Evolutionary conservation across 2,888 invertebrate genomes (phyloP), one percentile per base, ranked within the genome.

Genomic region (Melanophora roralis): DNA sequence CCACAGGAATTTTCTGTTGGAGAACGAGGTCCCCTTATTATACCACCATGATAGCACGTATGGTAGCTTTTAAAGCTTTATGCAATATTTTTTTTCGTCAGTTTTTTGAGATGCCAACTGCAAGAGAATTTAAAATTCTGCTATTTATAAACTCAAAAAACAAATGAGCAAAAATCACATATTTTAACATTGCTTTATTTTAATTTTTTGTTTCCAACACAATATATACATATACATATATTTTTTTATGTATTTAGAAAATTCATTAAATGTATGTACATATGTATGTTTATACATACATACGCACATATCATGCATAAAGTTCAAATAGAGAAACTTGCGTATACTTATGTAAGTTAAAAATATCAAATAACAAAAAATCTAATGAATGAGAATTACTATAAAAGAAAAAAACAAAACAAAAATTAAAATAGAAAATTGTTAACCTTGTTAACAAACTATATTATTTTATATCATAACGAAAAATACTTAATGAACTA

Each of bases 321-420:
- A 67, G 60, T 71, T 77, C 43, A 78, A 59, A 47, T 55, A 60
- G 43, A 77, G 47, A 65, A 60, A 59, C 59, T 38, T 45, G 34
- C 67, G 55, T 34, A 19, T 43, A n/a, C n/a, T n/a, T n/a, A n/a
- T n/a, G n/a, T n/a, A 19, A 38, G 16, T 38, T 32, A 21, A 9
- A 60, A 38, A 57, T 76, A 76, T 80, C 80, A 80, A 80, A 76
- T 80, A 73, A 80, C 80, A 11, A 40, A 38, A 64, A 72, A 45
- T 45, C 62, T 16, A 40, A 16, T 43, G 16, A 65, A 40, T 40
- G 36, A 21, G 62, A 76, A 43, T 40, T 11, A 14, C 14, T 9
- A 9, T 8, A 27, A 51, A 60, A 51, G 27, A 14, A 6, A 32
- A 53, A 67, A 40, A 7, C 16, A 32, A 45, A 57, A 21, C 43